Base-by-base conservation (phyloP, 2,888 invertebrate species). In the Drosophila atripex region DNA sequence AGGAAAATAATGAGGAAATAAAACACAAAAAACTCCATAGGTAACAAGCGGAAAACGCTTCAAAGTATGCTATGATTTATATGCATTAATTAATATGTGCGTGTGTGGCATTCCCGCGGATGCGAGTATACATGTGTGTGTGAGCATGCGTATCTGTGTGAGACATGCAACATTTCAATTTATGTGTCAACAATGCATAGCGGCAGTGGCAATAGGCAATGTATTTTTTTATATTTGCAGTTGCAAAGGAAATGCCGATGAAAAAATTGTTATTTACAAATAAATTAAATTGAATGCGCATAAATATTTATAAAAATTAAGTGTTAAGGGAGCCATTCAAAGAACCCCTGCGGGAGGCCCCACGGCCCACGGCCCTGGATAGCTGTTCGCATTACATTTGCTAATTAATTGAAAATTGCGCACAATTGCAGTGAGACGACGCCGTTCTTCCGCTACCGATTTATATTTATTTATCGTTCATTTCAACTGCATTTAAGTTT, bases 261-360 rank as follows among this genome's bases (percentile, higher is more conserved):
- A 23, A 74, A 80, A 75, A 77, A 70, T 30, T 45, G 41, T 47
- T 73, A 75, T 72, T 58, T 59, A 58, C 84, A 86, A 86, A 82
- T 83, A 88, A 84, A 88, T 84, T 86, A 87, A 83, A 84, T 77
- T 83, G 77, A 74, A 71, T 76, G 71, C 77, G 66, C 76, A 76
- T 84, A 84, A 84, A 84, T 88, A 84, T 88, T 84, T 88, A 86
- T 84, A 84, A 84, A 84, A 86, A 87, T 87, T 79, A 87, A 84
- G 83, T 86, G 88, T 76, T 79, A 52, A 77, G 88, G 76, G 86
- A 79, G 87, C 68, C 73, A 86, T 80, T 80, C 63, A 72, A 65
- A 71, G 39, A 43, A 45, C 45, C 61, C 47, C 56, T 50, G 51
- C 23, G 51, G 52, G 38, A 2, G 50, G 32, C 7, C 28, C 21